Evolutionary conservation across 2,113 vertebrate genomes (phyloP).

Genomic region (Syrmaticus mikado): DNA sequence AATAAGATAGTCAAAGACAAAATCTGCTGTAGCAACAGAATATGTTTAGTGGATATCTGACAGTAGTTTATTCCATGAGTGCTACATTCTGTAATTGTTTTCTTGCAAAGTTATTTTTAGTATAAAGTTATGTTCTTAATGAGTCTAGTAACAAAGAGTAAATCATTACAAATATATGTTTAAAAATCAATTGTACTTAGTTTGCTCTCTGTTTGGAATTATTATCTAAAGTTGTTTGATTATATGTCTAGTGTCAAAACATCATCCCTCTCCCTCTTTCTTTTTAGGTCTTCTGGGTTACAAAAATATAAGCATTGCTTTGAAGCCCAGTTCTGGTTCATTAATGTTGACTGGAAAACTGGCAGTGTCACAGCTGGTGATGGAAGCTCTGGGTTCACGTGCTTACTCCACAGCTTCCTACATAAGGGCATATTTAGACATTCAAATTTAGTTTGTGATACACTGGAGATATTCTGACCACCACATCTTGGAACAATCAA

Average conservation of each 20-base stretch:
- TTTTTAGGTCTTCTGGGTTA: slow-evolving; percentile 42
- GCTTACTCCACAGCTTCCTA: not conserved
- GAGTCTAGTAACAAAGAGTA: not conserved
- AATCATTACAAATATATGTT: not conserved
- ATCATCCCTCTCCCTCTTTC: slow-evolving; percentile 20
- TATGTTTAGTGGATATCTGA: not conserved
- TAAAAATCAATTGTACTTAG: not conserved
- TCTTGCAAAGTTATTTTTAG: not conserved
- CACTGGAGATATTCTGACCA: not conserved
- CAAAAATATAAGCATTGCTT: slow-evolving; percentile 60
- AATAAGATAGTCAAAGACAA: not conserved
- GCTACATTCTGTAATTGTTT: not conserved
- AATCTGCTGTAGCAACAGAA: not conserved
- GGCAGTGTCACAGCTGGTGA: slow-evolving; percentile 37
- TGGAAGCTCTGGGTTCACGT: not conserved
- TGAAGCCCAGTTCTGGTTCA: slow-evolving; percentile 48
- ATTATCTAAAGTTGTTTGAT: not conserved
- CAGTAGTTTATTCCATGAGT: not conserved
- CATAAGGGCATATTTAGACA: slow-evolving; percentile 28
- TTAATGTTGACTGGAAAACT: slow-evolving; percentile 65
- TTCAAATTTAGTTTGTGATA: slow-evolving; percentile 11
- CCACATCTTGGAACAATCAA: not conserved
- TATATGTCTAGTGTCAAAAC: slow-evolving; percentile 37
- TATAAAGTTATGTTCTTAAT: not conserved
- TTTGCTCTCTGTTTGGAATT: not conserved